Base-by-base conservation (phyloP, 1,140 invertebrate species). In the Euura saliciscinereae region DNA sequence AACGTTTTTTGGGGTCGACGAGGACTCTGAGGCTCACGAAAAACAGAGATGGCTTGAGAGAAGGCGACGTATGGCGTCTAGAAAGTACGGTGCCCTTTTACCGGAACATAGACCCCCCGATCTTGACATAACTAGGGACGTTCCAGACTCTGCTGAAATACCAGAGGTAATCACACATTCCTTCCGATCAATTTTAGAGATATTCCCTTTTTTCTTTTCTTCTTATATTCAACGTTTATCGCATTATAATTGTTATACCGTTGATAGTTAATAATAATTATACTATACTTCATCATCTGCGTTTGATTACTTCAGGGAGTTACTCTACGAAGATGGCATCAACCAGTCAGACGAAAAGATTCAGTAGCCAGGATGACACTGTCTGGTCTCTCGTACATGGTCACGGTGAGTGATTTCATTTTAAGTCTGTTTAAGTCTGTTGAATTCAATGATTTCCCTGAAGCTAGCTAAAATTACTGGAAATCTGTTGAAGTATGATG, bases 1-100 rank as follows among this genome's bases (percentile, higher is more conserved):
- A 11, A 92, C 91, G 70, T 95, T 95, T 83, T 95, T 95, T 82
- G 94, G 94, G 6, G 91, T 95, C 45, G 91, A 94, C 78, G 91
- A 93, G 77, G 90, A 93, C 78, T 91, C 91, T 68, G 93, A 94
- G 84, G 88, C 90, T 45, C 87, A 91, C 75, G 92, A 94, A 84
- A 90, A 90, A 78, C 86, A 91, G 75, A 84, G 93, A 84, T 95
- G 94, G 94, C 86, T 92, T 71, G 93, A 94, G 77, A 88, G 94
- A 80, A 88, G 94, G 78, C 91, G 92, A 80, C 88, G 94, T 75
- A 90, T 94, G 86, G 93, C 93, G 69, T 91, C 90, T 73, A 90
- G 93, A 82, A 91, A 90, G 78, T 92, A 92, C 77, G 92, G 92
- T 43, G 88, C 91, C 69, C 86, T 94, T 65, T 86, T 91, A 77